These are phyloP conservation scores for Hylaeus anthracinus DNA, from an alignment of 1,140 invertebrate genomes.

Conservation along the genomic window DNA sequence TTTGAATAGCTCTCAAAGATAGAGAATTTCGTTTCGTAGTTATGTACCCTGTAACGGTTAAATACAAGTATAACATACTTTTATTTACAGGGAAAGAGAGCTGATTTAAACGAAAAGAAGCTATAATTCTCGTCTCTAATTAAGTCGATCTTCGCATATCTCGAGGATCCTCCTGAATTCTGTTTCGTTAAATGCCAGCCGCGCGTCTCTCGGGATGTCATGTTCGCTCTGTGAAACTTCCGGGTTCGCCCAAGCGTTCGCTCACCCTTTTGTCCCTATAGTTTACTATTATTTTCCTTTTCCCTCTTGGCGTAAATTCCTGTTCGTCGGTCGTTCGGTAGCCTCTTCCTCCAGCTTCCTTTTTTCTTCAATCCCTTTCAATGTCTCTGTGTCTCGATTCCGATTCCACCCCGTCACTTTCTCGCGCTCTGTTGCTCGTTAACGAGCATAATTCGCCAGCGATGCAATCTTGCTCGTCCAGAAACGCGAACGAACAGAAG, in stretches of 20 bases:
- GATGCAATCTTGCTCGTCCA: neutral
- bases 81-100: too few relatives aligned
- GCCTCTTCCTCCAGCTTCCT: neutral
- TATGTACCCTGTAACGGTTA: too few relatives aligned
- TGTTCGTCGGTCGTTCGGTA: constrained; percentile 3
- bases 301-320: constrained; percentile 33
- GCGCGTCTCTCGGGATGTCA: constrained; percentile 4
- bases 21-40: too few relatives aligned
- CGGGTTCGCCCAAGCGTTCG: neutral
- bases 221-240: constrained; percentile 3
- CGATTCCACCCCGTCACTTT: neutral
- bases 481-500: neutral
- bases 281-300: constrained; percentile 41
- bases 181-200: neutral
- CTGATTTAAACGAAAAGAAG: too few relatives aligned
- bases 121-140: neutral
- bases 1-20: too few relatives aligned
- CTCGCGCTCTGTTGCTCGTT: constrained; percentile 7
- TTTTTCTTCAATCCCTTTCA: neutral
- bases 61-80: too few relatives aligned
- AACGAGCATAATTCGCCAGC: constrained; percentile 31
- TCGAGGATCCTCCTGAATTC: constrained; percentile 13
- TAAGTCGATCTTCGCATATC: constrained; percentile 20
- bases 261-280: constrained; percentile 19
- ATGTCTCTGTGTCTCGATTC: neutral